phyloP scores from a whole-genome alignment of 2,888 invertebrate species.

The Tenthredo mesomela region DNA sequence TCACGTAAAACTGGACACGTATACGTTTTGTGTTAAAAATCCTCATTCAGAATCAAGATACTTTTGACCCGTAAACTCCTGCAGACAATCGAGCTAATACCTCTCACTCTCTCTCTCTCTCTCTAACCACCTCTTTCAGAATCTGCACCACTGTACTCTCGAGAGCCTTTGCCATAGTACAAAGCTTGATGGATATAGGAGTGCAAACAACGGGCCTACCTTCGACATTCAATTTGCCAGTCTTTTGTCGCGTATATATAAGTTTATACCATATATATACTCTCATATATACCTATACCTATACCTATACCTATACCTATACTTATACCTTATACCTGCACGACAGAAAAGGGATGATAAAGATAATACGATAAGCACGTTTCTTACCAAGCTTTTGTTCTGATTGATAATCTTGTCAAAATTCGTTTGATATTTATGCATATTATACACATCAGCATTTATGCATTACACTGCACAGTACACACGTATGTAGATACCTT shows the following conservation, averaged over 20 bases:
- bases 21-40: neutral
- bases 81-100: constrained; percentile 17
- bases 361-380: constrained; percentile 44
- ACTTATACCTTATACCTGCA: neutral
- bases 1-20: constrained; percentile 24
- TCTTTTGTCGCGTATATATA: constrained; percentile 33
- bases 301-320: neutral
- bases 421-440: neutral
- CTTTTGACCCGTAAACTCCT: neutral
- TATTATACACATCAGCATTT: too few species aligned
- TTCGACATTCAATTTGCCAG: constrained; percentile 50
- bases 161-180: neutral
- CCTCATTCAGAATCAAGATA: constrained; percentile 29
- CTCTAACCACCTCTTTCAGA: neutral
- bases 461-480: too few species aligned
- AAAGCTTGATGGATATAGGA: constrained; percentile 44
- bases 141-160: neutral
- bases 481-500: too few species aligned
- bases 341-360: constrained; percentile 15
- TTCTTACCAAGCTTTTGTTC: constrained; percentile 6
- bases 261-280: neutral
- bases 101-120: neutral
- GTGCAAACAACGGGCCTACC: constrained; percentile 44
- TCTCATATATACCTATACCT: neutral
- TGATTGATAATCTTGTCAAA: constrained; percentile 11